Evolutionary conservation across 1,140 invertebrate species (phyloP).

Genomic region (Neodiprion fabricii): DNA sequence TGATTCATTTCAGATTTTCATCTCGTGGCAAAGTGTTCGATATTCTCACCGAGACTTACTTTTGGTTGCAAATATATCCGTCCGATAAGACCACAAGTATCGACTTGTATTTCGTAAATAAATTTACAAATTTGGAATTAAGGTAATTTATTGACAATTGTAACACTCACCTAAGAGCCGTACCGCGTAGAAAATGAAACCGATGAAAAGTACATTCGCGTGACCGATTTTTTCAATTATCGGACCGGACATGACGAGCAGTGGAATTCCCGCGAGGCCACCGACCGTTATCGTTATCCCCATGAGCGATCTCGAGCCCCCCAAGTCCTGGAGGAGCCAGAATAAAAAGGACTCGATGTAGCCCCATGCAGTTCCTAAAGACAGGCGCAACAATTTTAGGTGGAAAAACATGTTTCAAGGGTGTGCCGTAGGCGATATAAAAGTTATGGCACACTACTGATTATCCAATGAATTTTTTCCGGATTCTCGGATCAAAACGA

Average conservation of each 20-base stretch:
- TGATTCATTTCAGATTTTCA: too few species aligned
- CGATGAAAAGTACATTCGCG: conserved; percentile 82
- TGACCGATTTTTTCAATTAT: conserved; percentile 82
- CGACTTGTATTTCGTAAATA: conserved; percentile 10
- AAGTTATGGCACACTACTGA: too few species aligned
- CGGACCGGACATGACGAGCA: conserved; percentile 78
- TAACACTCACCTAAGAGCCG: conserved; percentile 70
- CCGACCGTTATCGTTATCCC: conserved; percentile 84
- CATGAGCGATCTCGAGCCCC: conserved; percentile 80
- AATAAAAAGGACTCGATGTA: conserved; percentile 88
- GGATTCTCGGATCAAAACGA: too few species aligned
- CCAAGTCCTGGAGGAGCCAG: conserved; percentile 83
- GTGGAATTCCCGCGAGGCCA: conserved; percentile 77
- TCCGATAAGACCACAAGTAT: conserved; percentile 4
- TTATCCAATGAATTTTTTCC: too few species aligned
- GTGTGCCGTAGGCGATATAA: too few species aligned
- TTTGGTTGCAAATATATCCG: not conserved
- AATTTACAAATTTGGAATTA: conserved; percentile 17
- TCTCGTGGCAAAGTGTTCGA: too few species aligned
- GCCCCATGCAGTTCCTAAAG: conserved; percentile 78
- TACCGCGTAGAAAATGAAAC: conserved; percentile 78
- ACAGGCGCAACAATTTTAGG: not conserved
- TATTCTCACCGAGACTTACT: too few species aligned
- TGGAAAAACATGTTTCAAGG: not conserved
- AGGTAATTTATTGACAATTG: not conserved